Evolutionary conservation across 2,797 vertebrate genomes (phyloP).

Genomic region (Anguilla megastoma): DNA sequence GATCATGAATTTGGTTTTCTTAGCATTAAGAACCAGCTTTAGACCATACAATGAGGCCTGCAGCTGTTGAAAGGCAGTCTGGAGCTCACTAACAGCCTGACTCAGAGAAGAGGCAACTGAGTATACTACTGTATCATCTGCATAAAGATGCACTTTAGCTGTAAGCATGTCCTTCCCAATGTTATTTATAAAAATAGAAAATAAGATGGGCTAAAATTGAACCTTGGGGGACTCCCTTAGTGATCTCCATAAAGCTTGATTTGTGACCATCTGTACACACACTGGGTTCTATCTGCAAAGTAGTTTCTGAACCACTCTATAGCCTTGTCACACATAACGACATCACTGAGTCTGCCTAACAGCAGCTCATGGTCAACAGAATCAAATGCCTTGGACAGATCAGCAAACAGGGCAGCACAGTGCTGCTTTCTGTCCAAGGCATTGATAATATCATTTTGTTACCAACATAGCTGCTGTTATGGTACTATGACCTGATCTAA

Average conservation of each 20-base stretch:
- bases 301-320: not conserved
- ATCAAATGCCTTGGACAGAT: slow-evolving; percentile 26
- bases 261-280: not conserved
- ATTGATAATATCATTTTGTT: slow-evolving; percentile 23
- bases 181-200: not conserved
- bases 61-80: too few relatives aligned
- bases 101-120: too few relatives aligned
- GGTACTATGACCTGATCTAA: slow-evolving; percentile 8
- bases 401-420: slow-evolving; percentile 21
- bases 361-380: slow-evolving; percentile 1
- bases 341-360: not conserved
- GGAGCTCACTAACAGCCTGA: too few relatives aligned
- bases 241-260: not conserved
- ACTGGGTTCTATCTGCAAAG: not conserved
- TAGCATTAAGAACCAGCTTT: too few relatives aligned
- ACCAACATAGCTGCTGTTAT: not conserved
- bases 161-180: not conserved
- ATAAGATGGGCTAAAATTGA: not conserved
- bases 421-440: slow-evolving; percentile 16
- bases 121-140: not conserved
- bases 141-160: not conserved
- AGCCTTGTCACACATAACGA: not conserved
- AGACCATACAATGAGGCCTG: too few relatives aligned
- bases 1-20: too few relatives aligned
- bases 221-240: not conserved